Base-by-base conservation (phyloP, 2,888 invertebrate species). In the Drosophila kokeensis region DNA sequence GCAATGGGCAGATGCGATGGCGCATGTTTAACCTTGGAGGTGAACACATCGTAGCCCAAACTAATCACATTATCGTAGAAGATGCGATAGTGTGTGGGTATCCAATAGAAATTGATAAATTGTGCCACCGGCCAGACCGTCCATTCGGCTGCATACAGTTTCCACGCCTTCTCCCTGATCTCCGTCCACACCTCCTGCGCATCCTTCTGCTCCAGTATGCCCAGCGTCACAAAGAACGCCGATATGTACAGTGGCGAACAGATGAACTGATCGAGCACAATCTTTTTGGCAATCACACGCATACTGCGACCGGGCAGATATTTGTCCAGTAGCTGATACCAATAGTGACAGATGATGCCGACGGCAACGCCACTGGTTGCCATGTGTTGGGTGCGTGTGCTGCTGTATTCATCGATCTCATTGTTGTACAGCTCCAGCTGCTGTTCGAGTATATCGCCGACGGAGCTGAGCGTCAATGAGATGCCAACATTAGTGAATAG, bases 81-180 rank as follows among this genome's bases (percentile, higher is more conserved):
- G 36, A 99, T 97, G 90, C 98, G 94, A 92, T 95, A 98, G 83
- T 94, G 95, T 11, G 96, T 95, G 13, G 98, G 97, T 77, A 99
- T 92, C 90, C 96, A 95, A 92, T 96, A 97, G 93, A 99, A 99
- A 93, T 98, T 99, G n/a, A 99, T 94, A 49, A 97, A 94, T 92
- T 99, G 98, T 1, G 98, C 98, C 8, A 97, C 97, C 0, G 98
- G 98, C 98, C 98, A 98, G 32, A 98, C 95, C 8, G 97, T 91
- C 97, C 98, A 98, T 92, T 99, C 98, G 1, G 97, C 98, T 57
- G 95, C 94, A 91, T 98, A 98, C 15, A 98, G 93, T 79, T 94
- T 95, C 94, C 95, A 95, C 27, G 96, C 97, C 92, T 98, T 98
- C 34, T 94, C 93, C 81, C 94, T 94, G 38, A 97, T 94, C 93